phyloP scores from a whole-genome alignment of 2,797 vertebrate species.

The Anomalospiza imberbis region DNA sequence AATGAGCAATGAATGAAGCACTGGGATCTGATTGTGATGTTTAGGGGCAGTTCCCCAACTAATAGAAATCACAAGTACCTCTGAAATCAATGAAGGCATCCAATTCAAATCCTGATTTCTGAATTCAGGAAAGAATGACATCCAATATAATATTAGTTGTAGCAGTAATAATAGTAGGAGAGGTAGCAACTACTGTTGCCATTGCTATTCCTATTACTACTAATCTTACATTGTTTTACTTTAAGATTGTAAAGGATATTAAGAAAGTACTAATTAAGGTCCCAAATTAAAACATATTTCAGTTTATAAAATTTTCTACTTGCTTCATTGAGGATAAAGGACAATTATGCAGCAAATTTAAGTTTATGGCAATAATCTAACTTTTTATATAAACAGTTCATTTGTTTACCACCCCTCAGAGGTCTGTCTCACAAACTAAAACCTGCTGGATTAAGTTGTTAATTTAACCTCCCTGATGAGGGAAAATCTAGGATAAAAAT shows the following conservation, averaged over 20 bases:
- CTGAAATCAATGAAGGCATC: not conserved
- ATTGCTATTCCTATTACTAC: not conserved
- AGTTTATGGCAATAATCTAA: not conserved
- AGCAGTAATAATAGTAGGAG: not conserved
- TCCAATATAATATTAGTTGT: not conserved
- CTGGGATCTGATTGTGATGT: not conserved
- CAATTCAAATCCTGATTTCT: not conserved
- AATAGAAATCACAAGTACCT: not conserved
- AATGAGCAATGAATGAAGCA: not conserved
- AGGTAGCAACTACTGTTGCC: not conserved
- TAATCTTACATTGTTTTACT: not conserved
- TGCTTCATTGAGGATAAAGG: not conserved
- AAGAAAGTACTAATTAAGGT: not conserved
- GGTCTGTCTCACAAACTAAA: not conserved
- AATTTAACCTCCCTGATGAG: not conserved
- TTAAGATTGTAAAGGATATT: not conserved
- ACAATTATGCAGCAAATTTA: not conserved
- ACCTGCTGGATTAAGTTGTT: not conserved
- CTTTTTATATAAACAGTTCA: not conserved
- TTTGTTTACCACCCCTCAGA: not conserved
- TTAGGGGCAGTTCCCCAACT: not conserved
- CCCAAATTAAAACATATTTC: not conserved
- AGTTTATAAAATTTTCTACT: not conserved
- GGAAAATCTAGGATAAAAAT: not conserved
- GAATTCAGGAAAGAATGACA: not conserved